phyloP scores from a whole-genome alignment of 2,888 invertebrate species.

The Ectemnius continuus region DNA sequence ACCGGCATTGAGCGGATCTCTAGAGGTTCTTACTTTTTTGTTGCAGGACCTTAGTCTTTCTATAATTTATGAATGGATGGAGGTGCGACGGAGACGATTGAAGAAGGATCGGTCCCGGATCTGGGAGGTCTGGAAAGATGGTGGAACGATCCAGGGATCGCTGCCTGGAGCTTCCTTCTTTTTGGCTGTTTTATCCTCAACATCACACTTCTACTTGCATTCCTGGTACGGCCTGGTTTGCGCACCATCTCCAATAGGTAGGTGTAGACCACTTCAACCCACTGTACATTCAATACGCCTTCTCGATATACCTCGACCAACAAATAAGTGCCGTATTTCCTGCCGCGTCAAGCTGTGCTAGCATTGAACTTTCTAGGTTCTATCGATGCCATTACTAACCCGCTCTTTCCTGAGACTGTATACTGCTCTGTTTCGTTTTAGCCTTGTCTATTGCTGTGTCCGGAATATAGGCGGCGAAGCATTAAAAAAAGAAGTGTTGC shows the following conservation, averaged over 20 bases:
- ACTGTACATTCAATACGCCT: neutral
- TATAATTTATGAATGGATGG: conserved; percentile 78
- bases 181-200: conserved; percentile 86
- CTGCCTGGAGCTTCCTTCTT: conserved; percentile 78
- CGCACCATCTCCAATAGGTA: conserved; percentile 90
- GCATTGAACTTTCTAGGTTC: too few species aligned
- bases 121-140: conserved; percentile 74
- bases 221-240: conserved; percentile 85
- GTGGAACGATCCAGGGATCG: conserved; percentile 70
- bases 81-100: conserved; percentile 74
- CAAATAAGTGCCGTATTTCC: too few species aligned
- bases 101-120: conserved; percentile 71
- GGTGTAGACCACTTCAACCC: conserved; percentile 60
- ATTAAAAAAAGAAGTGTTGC: too few species aligned
- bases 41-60: conserved; percentile 64
- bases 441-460: too few species aligned
- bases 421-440: too few species aligned
- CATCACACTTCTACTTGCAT: conserved; percentile 85
- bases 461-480: too few species aligned
- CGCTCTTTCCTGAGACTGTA: too few species aligned
- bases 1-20: neutral
- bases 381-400: too few species aligned
- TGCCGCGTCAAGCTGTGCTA: too few species aligned
- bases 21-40: conserved; percentile 13
- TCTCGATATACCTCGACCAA: too few species aligned